Evolutionary conservation across 1,140 invertebrate genomes (phyloP).

Genomic region (Venturia canescens): DNA sequence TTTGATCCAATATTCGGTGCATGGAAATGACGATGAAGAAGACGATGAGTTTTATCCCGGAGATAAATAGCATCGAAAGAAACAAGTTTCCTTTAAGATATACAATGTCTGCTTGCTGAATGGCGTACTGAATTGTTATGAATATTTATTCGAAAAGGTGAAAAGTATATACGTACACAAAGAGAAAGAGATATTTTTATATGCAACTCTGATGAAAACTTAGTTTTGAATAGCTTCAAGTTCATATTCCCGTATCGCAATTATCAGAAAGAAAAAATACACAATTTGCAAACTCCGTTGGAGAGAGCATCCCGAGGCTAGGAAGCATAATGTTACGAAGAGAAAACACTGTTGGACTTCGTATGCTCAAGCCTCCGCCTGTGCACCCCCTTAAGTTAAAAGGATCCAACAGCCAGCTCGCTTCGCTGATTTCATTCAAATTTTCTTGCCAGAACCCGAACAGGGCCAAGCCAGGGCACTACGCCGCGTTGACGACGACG

Average conservation of each 20-base stretch:
- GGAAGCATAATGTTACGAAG: slow-evolving; percentile 1
- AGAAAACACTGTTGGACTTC: slow-evolving; percentile 29
- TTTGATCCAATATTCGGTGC: no score
- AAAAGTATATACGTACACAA: no score
- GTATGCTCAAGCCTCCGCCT: slow-evolving; percentile 17
- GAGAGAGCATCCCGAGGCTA: slow-evolving; percentile 29
- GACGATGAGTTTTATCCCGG: no score
- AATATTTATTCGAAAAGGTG: no score
- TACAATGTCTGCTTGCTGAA: no score
- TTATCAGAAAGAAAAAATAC: slow-evolving; percentile 32
- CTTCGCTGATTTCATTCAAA: slow-evolving; percentile 66
- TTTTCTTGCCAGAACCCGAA: slow-evolving; percentile 57
- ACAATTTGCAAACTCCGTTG: slow-evolving; percentile 13
- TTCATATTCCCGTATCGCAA: slow-evolving; percentile 16
- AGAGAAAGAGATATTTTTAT: no score
- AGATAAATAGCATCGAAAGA: no score
- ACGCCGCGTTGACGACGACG: neutral
- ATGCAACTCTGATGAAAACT: neutral
- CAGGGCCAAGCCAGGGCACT: slow-evolving; percentile 25
- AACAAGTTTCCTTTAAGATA: no score
- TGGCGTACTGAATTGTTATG: no score
- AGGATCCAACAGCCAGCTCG: slow-evolving; percentile 52
- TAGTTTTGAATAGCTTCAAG: neutral
- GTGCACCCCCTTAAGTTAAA: slow-evolving; percentile 46
- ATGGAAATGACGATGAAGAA: no score